Percentiles rank a stretch among this genome's conserved stretches.
Conservation (phyloP, 2,797 vertebrate genomes). For the Alcedo quadribrachys region DNA sequence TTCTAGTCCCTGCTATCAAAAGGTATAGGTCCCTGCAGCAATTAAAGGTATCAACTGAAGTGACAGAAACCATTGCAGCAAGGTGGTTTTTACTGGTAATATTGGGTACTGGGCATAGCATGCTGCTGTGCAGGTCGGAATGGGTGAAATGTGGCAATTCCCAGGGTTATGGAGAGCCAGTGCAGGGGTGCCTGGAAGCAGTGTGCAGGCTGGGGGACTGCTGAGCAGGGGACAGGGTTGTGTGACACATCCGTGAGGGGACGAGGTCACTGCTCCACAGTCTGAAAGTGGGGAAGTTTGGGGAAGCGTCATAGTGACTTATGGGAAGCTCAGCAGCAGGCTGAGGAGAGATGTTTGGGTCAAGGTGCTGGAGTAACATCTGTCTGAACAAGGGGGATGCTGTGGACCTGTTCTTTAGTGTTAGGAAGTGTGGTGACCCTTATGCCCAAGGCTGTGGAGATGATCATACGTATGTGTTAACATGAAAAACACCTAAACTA, state of each 20-base stretch:
- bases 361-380: rapidly evolving
- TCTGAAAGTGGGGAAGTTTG: background rate
- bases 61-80: background rate
- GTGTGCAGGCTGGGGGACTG: background rate
- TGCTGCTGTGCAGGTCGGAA: background rate
- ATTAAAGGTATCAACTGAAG: rapidly evolving
- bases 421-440: background rate
- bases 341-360: background rate
- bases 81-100: background rate
- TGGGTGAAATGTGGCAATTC: no score
- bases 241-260: background rate
- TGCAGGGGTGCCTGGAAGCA: background rate
- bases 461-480: background rate
- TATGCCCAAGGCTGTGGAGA: background rate
- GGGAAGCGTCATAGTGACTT: no score
- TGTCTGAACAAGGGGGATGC: background rate
- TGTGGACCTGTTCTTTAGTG: background rate
- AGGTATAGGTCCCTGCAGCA: background rate
- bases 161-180: background rate
- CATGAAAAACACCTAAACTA: background rate
- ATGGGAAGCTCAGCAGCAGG: background rate
- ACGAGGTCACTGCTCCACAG: background rate
- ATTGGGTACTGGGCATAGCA: background rate
- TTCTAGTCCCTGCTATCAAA: background rate
- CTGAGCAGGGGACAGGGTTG: background rate